Base-by-base conservation (phyloP, 2,888 invertebrate genomes). In the Cryptus armator region DNA sequence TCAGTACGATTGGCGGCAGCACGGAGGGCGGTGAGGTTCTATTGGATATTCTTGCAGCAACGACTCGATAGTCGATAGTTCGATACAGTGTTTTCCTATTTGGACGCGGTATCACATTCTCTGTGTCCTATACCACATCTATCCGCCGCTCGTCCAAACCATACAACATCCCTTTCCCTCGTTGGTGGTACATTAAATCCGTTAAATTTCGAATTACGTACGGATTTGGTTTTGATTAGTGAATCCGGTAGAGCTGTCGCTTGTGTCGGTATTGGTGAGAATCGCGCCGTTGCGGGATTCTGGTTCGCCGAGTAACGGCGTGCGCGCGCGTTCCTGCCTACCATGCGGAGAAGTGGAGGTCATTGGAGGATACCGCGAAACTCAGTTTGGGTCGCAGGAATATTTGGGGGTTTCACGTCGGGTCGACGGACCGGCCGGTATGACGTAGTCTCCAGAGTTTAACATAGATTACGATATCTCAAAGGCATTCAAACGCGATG, bases 381-480 rank as follows among this genome's bases (percentile, higher is more conserved):
- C 37, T 37, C 37, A 37, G 37, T 37, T n/a, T 2, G 16, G 19
- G 9, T 29, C 66, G 53, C 53, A 48, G 66, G 66, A 62, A 59
- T 14, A 24, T 10, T 44, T 16, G 29, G 67, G 78, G 74, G 59
- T 74, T 68, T 44, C 1, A 37, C 72, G 44, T 64, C 62, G 74
- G 59, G 64, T 51, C 67, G 75, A 76, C 51, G 72, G 44, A 74
- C 68, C 32, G 70, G 44, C 79, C 68, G 76, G 81, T 86, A 87
- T 86, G 87, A 87, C 89, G 87, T 84, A 89, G 86, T 74, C 81
- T 37, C 68, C 70, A 79, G 87, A 87, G 86, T 88, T 88, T 87
- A 86, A 86, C 89, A 87, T 89, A 89, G 89, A 90, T 90, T 91
- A 86, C 86, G 90, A 88, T 88, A 90, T 89, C 81, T 14, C 89